Base-by-base conservation (phyloP, 2,888 invertebrate genomes). In the Nipponacmea schrenckii region DNA sequence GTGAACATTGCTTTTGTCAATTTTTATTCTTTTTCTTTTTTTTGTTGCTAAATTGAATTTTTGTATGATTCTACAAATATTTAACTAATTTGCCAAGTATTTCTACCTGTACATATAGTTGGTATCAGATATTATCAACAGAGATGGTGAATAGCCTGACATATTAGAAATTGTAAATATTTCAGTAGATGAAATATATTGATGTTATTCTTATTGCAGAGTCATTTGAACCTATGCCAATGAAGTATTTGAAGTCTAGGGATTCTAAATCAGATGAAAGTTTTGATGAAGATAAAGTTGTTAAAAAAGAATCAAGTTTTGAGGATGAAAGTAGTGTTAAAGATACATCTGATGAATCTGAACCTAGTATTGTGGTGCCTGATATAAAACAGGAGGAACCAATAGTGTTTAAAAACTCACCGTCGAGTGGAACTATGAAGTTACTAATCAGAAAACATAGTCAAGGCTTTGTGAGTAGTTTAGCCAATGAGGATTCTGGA, bases 361-460 rank as follows among this genome's bases (percentile, higher is more conserved):
- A 70, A n/a, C 65, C 46, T 10, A 70, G 56, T 24, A 27, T 65
- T 1, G 48, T 56, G 8, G 44, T 66, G 5, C 10, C 48, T 31
- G 65, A 65, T 7, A 44, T 62, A 7, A 45, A 65, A 26, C 24
- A 50, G 26, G 66, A 24, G 20, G 14, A 15, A 17, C 48, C 50
- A n/a, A n/a, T n/a, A 26, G 66, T 65, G 64, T 66, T 62, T n/a
- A 67, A 69, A 50, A 69, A 70, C 10, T 50, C 64, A n/a, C 70
- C 64, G n/a, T 46, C 67, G 0, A 64, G 69, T 5, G 74, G 66
- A 50, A 63, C 75, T 48, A 73, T 81, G 72, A 75, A 76, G 70
- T 74, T 84, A 48, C 80, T 84, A 20, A 83, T 84, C 15, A 77
- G 80, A 64, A 78, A 79, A 46, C 81, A 83, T 69, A 82, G 84